These are phyloP conservation scores for Brachycybe producta DNA, from an alignment of 2,888 invertebrate species.

Conservation along the genomic window DNA sequence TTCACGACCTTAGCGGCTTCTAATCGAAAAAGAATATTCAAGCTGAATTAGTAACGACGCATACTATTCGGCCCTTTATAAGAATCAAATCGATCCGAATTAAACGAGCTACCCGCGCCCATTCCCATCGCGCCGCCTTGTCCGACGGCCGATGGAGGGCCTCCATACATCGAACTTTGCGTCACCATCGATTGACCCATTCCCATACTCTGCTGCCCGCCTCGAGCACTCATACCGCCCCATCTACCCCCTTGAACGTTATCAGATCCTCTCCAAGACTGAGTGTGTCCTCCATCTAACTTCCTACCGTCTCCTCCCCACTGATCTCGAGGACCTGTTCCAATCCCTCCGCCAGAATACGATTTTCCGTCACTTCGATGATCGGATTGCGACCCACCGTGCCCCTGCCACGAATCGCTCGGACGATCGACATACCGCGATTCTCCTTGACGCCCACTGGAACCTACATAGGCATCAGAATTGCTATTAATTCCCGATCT, in stretches of 20 bases:
- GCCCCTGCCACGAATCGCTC: too few relatives aligned
- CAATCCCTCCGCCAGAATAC: conserved; percentile 11
- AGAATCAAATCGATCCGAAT: conserved; percentile 18
- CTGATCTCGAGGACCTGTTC: conserved; percentile 3
- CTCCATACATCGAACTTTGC: background rate
- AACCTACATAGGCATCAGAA: too few relatives aligned
- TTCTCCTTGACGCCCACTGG: conserved; percentile 1
- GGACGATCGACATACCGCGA: background rate
- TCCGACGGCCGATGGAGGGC: background rate
- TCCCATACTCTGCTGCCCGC: conserved; percentile 16
- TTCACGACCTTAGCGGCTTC: too few relatives aligned
- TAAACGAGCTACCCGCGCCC: conserved; percentile 10
- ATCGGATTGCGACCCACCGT: too few relatives aligned
- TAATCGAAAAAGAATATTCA: background rate
- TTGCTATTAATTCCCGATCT: too few relatives aligned
- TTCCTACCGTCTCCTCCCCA: conserved; percentile 15
- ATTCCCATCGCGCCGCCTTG: conserved; percentile 11
- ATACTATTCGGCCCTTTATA: conserved; percentile 18
- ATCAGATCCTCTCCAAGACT: conserved; percentile 2
- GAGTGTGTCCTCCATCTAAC: conserved; percentile 15
- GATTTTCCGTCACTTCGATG: conserved; percentile 14
- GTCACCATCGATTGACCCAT: conserved; percentile 15
- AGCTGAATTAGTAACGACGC: conserved; percentile 16
- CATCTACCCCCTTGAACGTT: conserved; percentile 16
- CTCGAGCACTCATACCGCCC: conserved; percentile 12